Conservation (phyloP, 2,797 vertebrate genomes). For the Trematomus bernacchii region DNA sequence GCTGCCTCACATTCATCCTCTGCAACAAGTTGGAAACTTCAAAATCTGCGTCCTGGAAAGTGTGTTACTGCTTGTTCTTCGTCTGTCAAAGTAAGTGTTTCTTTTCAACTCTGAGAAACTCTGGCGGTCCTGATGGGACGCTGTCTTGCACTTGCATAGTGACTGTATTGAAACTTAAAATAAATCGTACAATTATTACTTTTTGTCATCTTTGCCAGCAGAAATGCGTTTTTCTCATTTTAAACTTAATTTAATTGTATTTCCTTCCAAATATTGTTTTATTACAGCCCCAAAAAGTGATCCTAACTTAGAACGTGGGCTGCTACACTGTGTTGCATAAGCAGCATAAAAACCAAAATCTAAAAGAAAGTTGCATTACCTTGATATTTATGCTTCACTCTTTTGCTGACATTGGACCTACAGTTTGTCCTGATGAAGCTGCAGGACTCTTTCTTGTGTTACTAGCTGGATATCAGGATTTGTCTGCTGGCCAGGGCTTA, state of each 20-base stretch:
- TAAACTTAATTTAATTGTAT: background rate
- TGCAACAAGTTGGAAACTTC: slow-evolving; percentile 18
- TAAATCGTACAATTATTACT: background rate
- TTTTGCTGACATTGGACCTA: background rate
- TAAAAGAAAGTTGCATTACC: background rate
- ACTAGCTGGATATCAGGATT: background rate
- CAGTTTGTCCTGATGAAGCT: background rate
- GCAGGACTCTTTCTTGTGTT: background rate
- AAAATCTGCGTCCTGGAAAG: background rate
- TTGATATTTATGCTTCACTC: background rate
- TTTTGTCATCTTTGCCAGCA: background rate
- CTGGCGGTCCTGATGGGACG: background rate
- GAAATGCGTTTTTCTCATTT: background rate
- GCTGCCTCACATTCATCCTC: slow-evolving; percentile 38
- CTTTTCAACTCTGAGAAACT: background rate
- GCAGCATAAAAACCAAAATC: background rate
- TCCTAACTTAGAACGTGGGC: background rate
- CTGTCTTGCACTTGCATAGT: slow-evolving; percentile 27
- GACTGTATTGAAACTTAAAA: background rate
- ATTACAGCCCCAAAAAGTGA: background rate
- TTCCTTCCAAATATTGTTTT: background rate
- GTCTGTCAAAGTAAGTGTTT: slow-evolving; percentile 56
- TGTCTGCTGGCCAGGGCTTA: background rate
- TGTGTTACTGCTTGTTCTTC: background rate
- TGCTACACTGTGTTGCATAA: background rate